phyloP scores from a whole-genome alignment of 2,113 vertebrate genomes.

The Petaurus breviceps region DNA sequence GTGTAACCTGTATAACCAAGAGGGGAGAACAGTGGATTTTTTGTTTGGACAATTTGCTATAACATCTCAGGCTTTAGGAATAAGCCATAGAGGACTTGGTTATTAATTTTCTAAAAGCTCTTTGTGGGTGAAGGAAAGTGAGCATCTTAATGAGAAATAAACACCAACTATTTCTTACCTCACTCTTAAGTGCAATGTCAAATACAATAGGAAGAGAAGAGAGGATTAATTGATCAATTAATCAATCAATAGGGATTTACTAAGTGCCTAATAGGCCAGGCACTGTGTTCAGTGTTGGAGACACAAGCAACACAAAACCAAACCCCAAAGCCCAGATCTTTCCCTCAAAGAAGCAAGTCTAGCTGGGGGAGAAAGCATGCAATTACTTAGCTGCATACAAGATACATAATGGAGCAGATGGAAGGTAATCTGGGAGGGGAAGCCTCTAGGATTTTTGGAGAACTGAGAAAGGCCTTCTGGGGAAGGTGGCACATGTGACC shows the following conservation, averaged over 20 bases:
- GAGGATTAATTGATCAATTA: slow-evolving; percentile 2
- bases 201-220: neutral
- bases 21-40: slow-evolving; percentile 67
- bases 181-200: neutral
- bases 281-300: neutral
- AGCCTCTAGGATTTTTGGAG: neutral
- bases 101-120: slow-evolving; percentile 52
- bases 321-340: neutral
- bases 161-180: slow-evolving; percentile 11
- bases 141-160: slow-evolving; percentile 71
- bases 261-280: neutral
- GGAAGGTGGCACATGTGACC: neutral
- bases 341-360: neutral
- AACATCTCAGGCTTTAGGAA: slow-evolving; percentile 67
- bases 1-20: slow-evolving; percentile 60
- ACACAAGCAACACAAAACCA: neutral
- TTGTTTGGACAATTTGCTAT: slow-evolving; percentile 63
- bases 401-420: neutral
- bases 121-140: neutral
- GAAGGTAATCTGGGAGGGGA: neutral
- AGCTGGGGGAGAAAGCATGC: neutral
- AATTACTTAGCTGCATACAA: neutral
- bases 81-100: slow-evolving; percentile 36
- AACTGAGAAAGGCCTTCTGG: neutral
- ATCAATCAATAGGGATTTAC: slow-evolving; percentile 50